Conservation (phyloP, 2,888 invertebrate species). For the Archaeoteleia sp. region DNA sequence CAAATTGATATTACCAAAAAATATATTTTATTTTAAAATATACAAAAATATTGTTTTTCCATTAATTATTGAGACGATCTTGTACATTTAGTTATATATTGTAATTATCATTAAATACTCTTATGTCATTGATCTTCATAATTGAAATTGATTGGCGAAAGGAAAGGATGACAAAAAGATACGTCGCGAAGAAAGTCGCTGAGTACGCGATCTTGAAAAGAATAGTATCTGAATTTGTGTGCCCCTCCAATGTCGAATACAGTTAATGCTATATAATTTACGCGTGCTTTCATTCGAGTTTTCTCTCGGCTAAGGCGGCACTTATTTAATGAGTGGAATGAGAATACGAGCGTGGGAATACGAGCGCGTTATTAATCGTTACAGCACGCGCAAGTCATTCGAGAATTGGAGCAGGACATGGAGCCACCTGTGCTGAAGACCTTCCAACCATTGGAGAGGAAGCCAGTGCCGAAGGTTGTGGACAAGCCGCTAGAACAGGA, state of each 20-base stretch:
- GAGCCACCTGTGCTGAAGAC: constrained; percentile 72
- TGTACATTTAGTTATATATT: no score
- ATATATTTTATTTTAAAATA: no score
- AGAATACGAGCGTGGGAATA: constrained; percentile 68
- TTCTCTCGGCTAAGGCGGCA: constrained; percentile 38
- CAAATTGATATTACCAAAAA: no score
- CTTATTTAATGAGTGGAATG: constrained; percentile 60
- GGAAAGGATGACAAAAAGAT: constrained; percentile 22
- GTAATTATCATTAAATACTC: no score
- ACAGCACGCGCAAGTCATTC: constrained; percentile 70
- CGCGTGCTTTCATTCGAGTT: constrained; percentile 48
- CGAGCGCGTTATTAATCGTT: constrained; percentile 48
- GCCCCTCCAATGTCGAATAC: constrained; percentile 9
- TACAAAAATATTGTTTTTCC: no score
- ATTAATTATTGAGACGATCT: no score
- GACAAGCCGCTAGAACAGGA: constrained; percentile 72
- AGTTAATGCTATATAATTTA: constrained; percentile 43
- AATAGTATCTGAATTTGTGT: constrained; percentile 19
- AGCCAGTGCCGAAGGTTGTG: constrained; percentile 68
- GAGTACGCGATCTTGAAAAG: constrained; percentile 17
- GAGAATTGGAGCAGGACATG: constrained; percentile 71
- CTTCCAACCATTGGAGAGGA: constrained; percentile 73
- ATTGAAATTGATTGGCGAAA: no score
- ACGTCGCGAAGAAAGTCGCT: constrained; percentile 30
- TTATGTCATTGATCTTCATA: no score